phyloP scores from a whole-genome alignment of 2,888 invertebrate species.

The Dyspetes luteomarginatus region DNA sequence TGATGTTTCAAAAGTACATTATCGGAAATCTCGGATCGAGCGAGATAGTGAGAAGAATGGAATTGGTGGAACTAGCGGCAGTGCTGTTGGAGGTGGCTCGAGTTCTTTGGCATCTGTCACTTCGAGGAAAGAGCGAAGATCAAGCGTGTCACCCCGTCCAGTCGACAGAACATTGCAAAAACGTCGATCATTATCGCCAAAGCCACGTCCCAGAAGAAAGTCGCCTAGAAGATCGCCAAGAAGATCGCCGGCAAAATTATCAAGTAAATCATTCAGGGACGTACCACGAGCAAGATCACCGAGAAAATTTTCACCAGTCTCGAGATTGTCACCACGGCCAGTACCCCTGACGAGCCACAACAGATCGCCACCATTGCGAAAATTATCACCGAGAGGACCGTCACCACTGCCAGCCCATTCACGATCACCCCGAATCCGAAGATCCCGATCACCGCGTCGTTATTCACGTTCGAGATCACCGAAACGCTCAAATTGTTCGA shows the following conservation, averaged over 20 bases:
- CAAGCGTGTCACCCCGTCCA: conserved; percentile 70
- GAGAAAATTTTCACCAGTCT: conserved; percentile 76
- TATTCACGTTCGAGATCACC: conserved; percentile 70
- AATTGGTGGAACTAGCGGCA: neutral
- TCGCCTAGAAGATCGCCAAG: conserved; percentile 69
- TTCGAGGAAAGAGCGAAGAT: conserved; percentile 70
- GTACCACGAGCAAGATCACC: conserved; percentile 81
- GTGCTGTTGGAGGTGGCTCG: conserved; percentile 41
- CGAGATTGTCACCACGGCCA: conserved; percentile 73
- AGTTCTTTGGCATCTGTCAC: conserved; percentile 40
- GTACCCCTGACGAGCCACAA: conserved; percentile 75
- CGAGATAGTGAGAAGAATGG: conserved; percentile 52
- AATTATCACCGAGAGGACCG: conserved; percentile 72
- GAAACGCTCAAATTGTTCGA: conserved; percentile 63
- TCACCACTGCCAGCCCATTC: conserved; percentile 67
- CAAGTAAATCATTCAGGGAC: conserved; percentile 69
- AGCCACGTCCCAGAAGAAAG: conserved; percentile 70
- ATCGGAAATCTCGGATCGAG: conserved; percentile 55
- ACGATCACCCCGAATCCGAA: conserved; percentile 74
- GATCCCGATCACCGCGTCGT: conserved; percentile 71
- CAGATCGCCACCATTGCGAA: conserved; percentile 72
- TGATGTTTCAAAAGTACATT: conserved; percentile 63
- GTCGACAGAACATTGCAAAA: conserved; percentile 69
- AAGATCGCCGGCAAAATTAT: conserved; percentile 64
- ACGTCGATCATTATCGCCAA: conserved; percentile 74